These are phyloP conservation scores for Atlantisia rogersi DNA, from an alignment of 2,113 vertebrate genomes.

Conservation along the genomic window DNA sequence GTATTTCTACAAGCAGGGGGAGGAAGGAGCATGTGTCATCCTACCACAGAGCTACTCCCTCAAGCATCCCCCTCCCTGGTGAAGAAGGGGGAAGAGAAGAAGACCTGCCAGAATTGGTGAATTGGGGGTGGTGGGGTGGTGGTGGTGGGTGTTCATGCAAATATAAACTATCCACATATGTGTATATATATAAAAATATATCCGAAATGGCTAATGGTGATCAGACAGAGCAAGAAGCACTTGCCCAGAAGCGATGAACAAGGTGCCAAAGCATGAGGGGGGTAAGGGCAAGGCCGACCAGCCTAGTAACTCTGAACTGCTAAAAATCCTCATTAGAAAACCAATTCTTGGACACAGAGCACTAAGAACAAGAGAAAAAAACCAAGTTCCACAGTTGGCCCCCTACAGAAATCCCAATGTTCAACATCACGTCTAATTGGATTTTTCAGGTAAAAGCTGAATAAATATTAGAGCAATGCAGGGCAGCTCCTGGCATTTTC, in stretches of 20 bases:
- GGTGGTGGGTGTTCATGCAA: not conserved
- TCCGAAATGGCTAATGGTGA: not conserved
- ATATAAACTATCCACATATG: not conserved
- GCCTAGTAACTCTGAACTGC: not conserved
- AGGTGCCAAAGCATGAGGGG: not conserved
- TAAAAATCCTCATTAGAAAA: not conserved
- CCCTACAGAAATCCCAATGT: not conserved
- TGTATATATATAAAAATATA: not conserved
- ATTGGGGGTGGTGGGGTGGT: not conserved
- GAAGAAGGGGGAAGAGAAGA: not conserved
- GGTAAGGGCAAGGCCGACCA: not conserved
- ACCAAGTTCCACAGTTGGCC: not conserved
- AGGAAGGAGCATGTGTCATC: not conserved
- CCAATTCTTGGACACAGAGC: not conserved
- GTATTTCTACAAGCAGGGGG: not conserved
- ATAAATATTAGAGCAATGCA: rapidly evolving
- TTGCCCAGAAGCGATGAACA: not conserved
- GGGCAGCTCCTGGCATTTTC: not conserved
- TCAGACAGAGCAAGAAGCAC: not conserved
- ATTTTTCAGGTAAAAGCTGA: not conserved
- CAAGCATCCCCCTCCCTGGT: not conserved
- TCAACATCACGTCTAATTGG: not conserved
- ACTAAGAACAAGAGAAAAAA: not conserved
- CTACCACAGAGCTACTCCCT: not conserved
- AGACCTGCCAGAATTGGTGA: not conserved